Percentiles rank a stretch among this genome's conserved stretches.
These are phyloP conservation scores for Polydrusus cervinus DNA, from an alignment of 2,888 invertebrate species.

Conservation along the genomic window DNA sequence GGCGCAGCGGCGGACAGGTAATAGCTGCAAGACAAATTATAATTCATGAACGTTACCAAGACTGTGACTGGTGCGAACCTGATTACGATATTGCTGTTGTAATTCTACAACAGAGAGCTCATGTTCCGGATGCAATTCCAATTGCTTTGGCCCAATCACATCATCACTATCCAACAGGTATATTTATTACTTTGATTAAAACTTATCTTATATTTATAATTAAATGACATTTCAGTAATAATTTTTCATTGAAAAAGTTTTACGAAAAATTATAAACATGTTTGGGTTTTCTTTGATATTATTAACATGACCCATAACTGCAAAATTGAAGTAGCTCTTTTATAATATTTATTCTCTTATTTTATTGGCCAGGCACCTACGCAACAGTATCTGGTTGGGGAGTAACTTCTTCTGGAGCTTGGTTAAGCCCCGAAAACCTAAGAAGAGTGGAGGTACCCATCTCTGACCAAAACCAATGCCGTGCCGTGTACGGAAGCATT, in stretches of 20 bases:
- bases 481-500: slow-evolving; percentile 22
- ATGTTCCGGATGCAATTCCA: slow-evolving; percentile 64
- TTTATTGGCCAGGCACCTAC: slow-evolving; percentile 68
- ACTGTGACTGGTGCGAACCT: slow-evolving; percentile 10
- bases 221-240: no score
- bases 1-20: slow-evolving; percentile 28
- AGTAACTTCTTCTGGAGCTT: slow-evolving; percentile 57
- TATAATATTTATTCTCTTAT: no score
- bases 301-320: no score
- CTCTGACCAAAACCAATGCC: slow-evolving; percentile 12
- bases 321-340: no score
- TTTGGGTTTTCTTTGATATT: no score
- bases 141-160: background rate
- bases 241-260: no score
- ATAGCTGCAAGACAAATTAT: background rate
- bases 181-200: background rate
- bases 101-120: background rate
- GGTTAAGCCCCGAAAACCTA: background rate
- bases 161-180: slow-evolving; percentile 4
- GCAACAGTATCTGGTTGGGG: slow-evolving; percentile 40
- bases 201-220: no score
- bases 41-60: slow-evolving; percentile 24
- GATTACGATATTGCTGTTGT: slow-evolving; percentile 45
- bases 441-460: slow-evolving; percentile 40
- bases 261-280: no score